Evolutionary conservation across 1,140 invertebrate species (phyloP), one percentile per base, ranked within the genome.

Genomic region (Drosophila bocqueti): DNA sequence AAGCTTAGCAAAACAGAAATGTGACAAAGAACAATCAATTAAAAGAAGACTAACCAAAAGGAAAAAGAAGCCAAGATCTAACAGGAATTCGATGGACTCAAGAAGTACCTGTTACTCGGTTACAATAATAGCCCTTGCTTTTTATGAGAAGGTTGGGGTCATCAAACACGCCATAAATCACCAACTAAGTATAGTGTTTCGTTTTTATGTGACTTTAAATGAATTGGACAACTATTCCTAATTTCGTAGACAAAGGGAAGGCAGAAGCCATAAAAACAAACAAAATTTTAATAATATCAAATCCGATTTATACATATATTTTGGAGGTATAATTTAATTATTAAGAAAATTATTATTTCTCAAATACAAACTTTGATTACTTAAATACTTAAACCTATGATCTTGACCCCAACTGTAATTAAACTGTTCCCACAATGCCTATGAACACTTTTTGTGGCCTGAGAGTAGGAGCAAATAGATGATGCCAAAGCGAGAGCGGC

Each of bases 1-100:
- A 76, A 78, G 60, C 77, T 81, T 79, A 83, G 77, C 83, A 87
- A 75, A 80, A 80, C 76, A 77, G 13, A 86, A 81, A 65, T 79
- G 69, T 62, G 60, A 71, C 52, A 72, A 61, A 65, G 57, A 66
- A 45, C 40, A 31, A 71, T 71, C 43, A 71, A 71, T 67, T 67
- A 52, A 52, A 31, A 42, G 13, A 10, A 68, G 34, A 67, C 47
- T 66, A 52, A 47, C 58, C 36, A 64, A 58, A 57, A 58, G 42
- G 45, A 45, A 43, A 47, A 46, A 50, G 42, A 45, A 29, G 18
- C 47, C n/a, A 11, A 45, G 13, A 36, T 21, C 24, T 55, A 55
- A 40, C 49, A 29, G 59, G 42, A 62, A 52, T 45, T 31, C 50
- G 6, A 40, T 31, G 36, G 16, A n/a, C 9, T 10, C 18, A 2